Percentiles rank a stretch among this genome's conserved stretches.
Conservation (phyloP, 2,888 invertebrate species). For the Pseudococcus longispinus region DNA sequence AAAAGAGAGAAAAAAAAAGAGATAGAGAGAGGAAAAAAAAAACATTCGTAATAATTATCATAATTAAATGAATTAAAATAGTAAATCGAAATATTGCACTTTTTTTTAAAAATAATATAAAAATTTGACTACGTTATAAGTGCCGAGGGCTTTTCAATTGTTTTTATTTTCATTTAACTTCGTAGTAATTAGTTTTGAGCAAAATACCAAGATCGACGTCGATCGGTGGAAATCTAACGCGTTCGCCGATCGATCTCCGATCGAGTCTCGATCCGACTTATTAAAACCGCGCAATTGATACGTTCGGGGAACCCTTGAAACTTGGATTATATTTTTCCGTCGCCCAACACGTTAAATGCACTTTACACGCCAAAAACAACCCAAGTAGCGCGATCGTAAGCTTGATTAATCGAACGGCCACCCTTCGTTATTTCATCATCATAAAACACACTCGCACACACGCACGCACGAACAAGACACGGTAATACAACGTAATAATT, state of each 20-base stretch:
- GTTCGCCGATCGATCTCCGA: neutral
- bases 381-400: neutral
- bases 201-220: conserved; percentile 45
- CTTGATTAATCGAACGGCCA: neutral
- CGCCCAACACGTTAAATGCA: neutral
- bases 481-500: neutral
- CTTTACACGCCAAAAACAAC: neutral
- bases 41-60: neutral
- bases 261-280: neutral
- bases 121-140: conserved; percentile 51
- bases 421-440: neutral
- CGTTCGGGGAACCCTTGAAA: neutral
- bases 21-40: neutral
- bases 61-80: conserved; percentile 36
- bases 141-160: conserved; percentile 25
- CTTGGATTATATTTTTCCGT: neutral
- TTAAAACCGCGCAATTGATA: neutral
- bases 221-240: neutral
- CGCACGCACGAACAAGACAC: neutral
- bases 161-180: neutral
- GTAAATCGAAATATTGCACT: conserved; percentile 51
- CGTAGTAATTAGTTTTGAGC: conserved; percentile 35
- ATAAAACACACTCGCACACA: neutral
- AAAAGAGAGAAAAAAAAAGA: conserved; percentile 6
- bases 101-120: conserved; percentile 16